These are phyloP conservation scores for Phenacoccus solenopsis DNA, from an alignment of 1,140 invertebrate species.

Conservation along the genomic window DNA sequence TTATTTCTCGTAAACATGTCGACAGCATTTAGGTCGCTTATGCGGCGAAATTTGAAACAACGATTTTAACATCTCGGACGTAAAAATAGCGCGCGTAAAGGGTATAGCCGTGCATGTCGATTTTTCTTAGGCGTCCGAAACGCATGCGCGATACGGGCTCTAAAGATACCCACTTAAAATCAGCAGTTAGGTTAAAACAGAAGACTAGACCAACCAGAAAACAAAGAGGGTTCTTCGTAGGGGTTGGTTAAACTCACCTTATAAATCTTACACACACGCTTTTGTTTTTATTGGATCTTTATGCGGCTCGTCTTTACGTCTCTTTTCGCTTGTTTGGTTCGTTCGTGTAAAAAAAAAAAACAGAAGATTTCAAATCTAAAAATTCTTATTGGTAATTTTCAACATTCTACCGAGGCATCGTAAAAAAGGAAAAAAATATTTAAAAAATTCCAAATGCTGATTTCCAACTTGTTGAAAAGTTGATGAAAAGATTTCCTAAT, in stretches of 20 bases:
- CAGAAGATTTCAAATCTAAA: too few species aligned
- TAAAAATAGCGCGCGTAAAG: neutral
- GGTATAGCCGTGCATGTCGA: neutral
- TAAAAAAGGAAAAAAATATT: neutral
- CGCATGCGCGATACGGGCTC: neutral
- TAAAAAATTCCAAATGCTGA: neutral
- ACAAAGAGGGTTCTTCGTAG: slow-evolving; percentile 13
- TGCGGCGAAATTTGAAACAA: neutral
- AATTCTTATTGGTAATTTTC: too few species aligned
- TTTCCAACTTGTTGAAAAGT: neutral
- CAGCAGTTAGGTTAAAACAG: slow-evolving; percentile 7
- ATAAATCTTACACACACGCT: slow-evolving; percentile 6
- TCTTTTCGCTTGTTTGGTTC: too few species aligned
- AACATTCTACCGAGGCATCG: too few species aligned
- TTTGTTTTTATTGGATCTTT: slow-evolving; percentile 14
- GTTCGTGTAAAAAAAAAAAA: too few species aligned
- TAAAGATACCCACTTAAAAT: slow-evolving; percentile 12
- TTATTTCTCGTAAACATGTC: too few species aligned
- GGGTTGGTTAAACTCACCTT: slow-evolving; percentile 14
- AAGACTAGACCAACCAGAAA: slow-evolving; percentile 14
- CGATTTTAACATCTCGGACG: neutral
- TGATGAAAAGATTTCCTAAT: neutral
- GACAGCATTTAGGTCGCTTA: neutral
- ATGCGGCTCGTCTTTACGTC: neutral
- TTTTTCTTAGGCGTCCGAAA: neutral